Evolutionary conservation across 2,113 vertebrate species (phyloP), one percentile per base, ranked within the genome.

Genomic region (Bubo bubo): DNA sequence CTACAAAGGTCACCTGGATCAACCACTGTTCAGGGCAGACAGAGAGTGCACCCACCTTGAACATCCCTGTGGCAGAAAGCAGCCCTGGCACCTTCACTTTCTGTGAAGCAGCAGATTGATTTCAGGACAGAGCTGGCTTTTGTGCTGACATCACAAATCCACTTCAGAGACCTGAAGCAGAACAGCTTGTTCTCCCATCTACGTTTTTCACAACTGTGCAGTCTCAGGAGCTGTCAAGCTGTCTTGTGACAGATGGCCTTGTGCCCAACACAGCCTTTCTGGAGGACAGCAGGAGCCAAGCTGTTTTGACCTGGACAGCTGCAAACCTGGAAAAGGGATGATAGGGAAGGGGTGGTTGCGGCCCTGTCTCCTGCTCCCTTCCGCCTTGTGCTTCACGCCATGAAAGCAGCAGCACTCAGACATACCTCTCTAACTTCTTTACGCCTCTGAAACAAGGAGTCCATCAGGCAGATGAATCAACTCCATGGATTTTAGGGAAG

Each of bases 121-220:
- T 94, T 77, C 71, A 81, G 94, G 72, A 76, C 80, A 84, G 62
- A 62, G 60, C 50, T 37, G 71, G 45, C 68, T 92, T 84, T 90
- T 79, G 71, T 76, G 72, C 62, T 8, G 3, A 58, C 84, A 71
- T 27, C 55, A 45, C 63, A 87, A 72, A 89, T 39, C 43, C 49
- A 77, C 77, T 77, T 63, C 80, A 74, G 94, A 73, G 80, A 59
- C n/a, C 70, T 39, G 43, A 95, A 95, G 83, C 16, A 9, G 91
- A 97, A 96, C 94, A 91, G 86, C 52, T 83, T 94, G 91, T 95
- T 92, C 97, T 93, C 80, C 73, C 8, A 4, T 26, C 59, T 71
- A 0, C 7, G 8, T 72, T 67, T 75, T 73, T 88, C 75, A 94
- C 91, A 79, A 30, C 27, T 1, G 0, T 37, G 55, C 47, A 81